These are phyloP conservation scores for Sebastes itinus DNA, from an alignment of 2,797 vertebrate species.

Conservation along the genomic window DNA sequence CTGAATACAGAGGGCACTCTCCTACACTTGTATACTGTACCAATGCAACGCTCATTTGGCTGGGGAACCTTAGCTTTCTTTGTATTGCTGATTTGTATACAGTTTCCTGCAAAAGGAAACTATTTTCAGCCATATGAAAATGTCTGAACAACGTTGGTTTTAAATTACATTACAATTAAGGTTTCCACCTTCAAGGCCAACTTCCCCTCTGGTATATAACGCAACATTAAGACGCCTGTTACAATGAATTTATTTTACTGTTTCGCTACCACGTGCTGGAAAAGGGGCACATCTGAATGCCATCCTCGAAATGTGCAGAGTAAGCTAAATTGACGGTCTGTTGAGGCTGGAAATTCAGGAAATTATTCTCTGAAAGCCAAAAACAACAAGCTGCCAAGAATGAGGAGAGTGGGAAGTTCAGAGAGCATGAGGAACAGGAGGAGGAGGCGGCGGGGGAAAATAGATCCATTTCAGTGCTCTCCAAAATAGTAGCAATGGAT, in stretches of 20 bases:
- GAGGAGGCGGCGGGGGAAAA: conserved; percentile 23
- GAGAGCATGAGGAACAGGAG: conserved; percentile 31
- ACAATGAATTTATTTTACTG: conserved; percentile 9
- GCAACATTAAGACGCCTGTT: not conserved
- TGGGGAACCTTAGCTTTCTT: not conserved
- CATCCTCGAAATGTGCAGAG: conserved; percentile 58
- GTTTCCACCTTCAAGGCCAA: not conserved
- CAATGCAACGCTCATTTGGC: not conserved
- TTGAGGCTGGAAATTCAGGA: conserved; percentile 68
- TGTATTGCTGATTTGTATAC: not conserved
- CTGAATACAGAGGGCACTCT: not conserved
- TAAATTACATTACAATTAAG: not conserved
- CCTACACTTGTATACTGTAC: not conserved
- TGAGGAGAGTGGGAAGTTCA: conserved; percentile 59
- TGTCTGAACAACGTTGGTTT: conserved; percentile 20
- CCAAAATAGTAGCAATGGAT: conserved; percentile 62
- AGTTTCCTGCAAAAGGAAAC: conserved; percentile 14
- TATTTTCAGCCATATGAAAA: conserved; percentile 39
- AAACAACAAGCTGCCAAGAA: conserved; percentile 69
- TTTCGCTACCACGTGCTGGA: conserved; percentile 27
- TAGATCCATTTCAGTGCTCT: conserved; percentile 62
- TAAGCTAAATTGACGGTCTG: conserved; percentile 59
- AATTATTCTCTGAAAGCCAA: conserved; percentile 76
- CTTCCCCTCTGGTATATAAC: not conserved
- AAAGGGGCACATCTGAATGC: conserved; percentile 48